Evolutionary conservation across 2,113 vertebrate species (phyloP), one percentile per base, ranked within the genome.

Genomic region (Bothrops jararaca): DNA sequence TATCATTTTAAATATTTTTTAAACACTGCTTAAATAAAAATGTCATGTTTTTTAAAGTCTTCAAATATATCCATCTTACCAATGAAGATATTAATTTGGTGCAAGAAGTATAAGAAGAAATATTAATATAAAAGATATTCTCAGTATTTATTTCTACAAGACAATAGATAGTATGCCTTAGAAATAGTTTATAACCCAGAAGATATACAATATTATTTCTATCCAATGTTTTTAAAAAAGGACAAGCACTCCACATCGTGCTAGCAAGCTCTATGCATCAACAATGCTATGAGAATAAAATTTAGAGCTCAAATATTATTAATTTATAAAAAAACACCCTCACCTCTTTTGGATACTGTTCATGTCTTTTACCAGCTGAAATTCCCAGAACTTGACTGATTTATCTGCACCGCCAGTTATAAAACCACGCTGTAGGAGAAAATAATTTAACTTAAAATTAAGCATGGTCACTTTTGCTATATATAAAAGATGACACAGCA

Each of bases 321-420:
- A 54, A 42, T 29, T 20, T 11, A 48, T 9, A 88, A n/a, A 24
- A 3, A 39, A 86, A 60, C 1, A 54, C 88, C 54, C 94, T 97
- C 92, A 99, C 99, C 99, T 98, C 93, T 97, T 99, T 86, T 98
- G 98, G n/a, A 92, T 85, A 0, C 96, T 97, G 24, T 91, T 97
- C 88, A 98, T 91, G 93, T 99, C 98, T 93, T 98, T 99, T 89
- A 99, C 97, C 93, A 99, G 97, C 94, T 99, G 99, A 97, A 99
- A 99, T 85, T 99, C 99, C 99, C 99, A 99, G 97, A 99, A 99
- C 94, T 98, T 99, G 95, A 99, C 98, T 0, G 97, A 97, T 96
- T 99, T 99, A 97, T 99, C 99, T 74, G 99, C 99, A 90, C 99
- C 98, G 89, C 99, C 99, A 8, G 99, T 98, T 94, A 98, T 97